Evolutionary conservation across 2,797 vertebrate species (phyloP).

Genomic region (Fratercula arctica): DNA sequence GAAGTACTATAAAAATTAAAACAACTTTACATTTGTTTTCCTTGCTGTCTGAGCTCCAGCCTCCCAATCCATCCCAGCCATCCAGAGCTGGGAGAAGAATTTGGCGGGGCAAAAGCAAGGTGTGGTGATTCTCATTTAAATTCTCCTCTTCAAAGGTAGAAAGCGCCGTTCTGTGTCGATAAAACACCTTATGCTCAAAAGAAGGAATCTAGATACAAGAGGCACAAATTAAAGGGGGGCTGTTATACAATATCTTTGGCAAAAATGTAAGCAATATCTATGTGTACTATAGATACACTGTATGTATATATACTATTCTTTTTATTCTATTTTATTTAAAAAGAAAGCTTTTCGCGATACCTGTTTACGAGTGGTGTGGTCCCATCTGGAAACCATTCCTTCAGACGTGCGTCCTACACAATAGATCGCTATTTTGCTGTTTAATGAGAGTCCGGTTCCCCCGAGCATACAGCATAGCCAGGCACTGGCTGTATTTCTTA

Average conservation of each 20-base stretch:
- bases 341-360: not conserved
- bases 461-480: conserved; percentile 25
- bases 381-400: conserved; percentile 76
- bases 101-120: not conserved
- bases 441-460: conserved; percentile 61
- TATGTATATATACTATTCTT: not conserved
- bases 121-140: not conserved
- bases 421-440: conserved; percentile 69
- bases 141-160: not conserved
- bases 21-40: conserved; percentile 11
- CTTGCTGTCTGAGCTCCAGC: not conserved
- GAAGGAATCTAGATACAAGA: not conserved
- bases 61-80: not conserved
- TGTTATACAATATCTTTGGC: not conserved
- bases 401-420: conserved; percentile 31
- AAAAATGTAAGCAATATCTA: not conserved
- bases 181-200: not conserved
- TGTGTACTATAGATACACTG: not conserved
- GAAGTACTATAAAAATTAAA: conserved; percentile 19
- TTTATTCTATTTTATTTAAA: not conserved
- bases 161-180: not conserved
- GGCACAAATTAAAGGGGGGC: not conserved
- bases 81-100: not conserved
- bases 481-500: conserved; percentile 66
- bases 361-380: conserved; percentile 8